Evolutionary conservation across 2,888 invertebrate species (phyloP).

Genomic region (Scrobipalpa atriplicella): DNA sequence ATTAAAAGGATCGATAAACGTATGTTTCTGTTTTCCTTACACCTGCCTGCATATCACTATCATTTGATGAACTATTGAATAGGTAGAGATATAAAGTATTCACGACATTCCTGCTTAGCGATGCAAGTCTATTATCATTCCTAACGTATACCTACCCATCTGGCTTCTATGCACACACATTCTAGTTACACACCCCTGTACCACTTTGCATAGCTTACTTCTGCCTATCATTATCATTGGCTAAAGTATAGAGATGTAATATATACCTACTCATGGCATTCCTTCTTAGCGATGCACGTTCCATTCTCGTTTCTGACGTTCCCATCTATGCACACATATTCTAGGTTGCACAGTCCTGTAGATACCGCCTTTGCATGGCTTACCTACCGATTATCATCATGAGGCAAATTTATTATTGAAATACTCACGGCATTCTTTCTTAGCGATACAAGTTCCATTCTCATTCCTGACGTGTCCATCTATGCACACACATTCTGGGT

Average conservation of each 20-base stretch:
- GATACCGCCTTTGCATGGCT: conserved; percentile 53
- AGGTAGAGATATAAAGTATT: conserved; percentile 36
- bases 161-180: conserved; percentile 65
- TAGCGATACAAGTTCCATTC: conserved; percentile 57
- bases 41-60: too few species aligned
- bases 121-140: conserved; percentile 54
- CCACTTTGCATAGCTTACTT: conserved; percentile 52
- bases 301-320: conserved; percentile 53
- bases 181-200: conserved; percentile 52
- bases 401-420: not conserved
- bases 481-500: conserved; percentile 60
- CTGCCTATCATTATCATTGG: too few species aligned
- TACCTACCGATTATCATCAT: too few species aligned
- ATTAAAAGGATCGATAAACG: too few species aligned
- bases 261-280: conserved; percentile 53
- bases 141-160: conserved; percentile 59
- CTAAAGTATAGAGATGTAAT: not conserved
- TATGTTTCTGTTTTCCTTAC: too few species aligned
- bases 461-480: conserved; percentile 55
- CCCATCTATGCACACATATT: conserved; percentile 64
- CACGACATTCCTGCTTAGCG: conserved; percentile 53
- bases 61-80: too few species aligned
- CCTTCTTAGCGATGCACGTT: conserved; percentile 54
- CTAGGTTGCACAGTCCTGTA: conserved; percentile 52
- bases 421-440: conserved; percentile 55